These are phyloP conservation scores for Ladona fulva DNA, from an alignment of 1,140 invertebrate species.

Conservation along the genomic window DNA sequence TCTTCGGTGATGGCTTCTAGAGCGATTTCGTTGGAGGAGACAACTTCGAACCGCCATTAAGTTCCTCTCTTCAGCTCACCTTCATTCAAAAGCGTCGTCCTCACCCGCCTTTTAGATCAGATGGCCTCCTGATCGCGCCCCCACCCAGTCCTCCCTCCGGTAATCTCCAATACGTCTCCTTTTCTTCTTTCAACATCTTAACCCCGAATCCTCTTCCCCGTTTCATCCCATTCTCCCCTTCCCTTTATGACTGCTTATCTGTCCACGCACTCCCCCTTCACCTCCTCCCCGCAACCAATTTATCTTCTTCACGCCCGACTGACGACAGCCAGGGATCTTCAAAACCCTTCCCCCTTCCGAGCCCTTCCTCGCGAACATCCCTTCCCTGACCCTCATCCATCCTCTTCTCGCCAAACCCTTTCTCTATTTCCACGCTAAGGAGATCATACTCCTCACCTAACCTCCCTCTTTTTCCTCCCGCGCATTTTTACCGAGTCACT, in stretches of 20 bases:
- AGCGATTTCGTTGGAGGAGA: no score
- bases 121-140: background rate
- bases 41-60: background rate
- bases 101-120: background rate
- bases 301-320: conserved; percentile 7
- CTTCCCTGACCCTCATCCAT: conserved; percentile 6
- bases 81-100: background rate
- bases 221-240: background rate
- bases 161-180: background rate
- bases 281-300: background rate
- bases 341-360: background rate
- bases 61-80: background rate
- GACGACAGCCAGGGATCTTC: conserved; percentile 1
- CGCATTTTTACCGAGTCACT: background rate
- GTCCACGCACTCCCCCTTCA: background rate
- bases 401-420: background rate
- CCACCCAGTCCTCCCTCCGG: background rate
- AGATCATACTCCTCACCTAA: background rate
- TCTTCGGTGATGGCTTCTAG: no score
- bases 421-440: background rate
- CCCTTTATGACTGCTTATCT: background rate
- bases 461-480: background rate
- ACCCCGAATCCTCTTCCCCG: background rate
- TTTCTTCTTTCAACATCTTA: background rate
- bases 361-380: background rate